These are phyloP conservation scores for Macquaria australasica DNA, from an alignment of 2,113 vertebrate species.

Conservation along the genomic window DNA sequence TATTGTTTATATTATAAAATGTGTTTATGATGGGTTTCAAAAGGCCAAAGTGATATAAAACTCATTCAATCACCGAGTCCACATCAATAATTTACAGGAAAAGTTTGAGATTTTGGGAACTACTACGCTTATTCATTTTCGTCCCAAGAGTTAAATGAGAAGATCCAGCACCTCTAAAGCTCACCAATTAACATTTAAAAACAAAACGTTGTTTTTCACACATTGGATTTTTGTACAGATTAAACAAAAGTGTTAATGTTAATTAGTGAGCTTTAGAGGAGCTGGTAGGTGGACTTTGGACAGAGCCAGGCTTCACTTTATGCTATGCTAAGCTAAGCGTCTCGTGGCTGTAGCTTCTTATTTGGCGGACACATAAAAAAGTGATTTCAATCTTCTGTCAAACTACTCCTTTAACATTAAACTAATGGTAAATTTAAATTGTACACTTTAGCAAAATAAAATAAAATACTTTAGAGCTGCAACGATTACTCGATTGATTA, in stretches of 20 bases:
- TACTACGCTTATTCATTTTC: not conserved
- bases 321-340: not conserved
- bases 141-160: not conserved
- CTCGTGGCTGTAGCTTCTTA: not conserved
- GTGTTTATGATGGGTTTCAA: not conserved
- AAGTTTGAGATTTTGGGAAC: not conserved
- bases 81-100: not conserved
- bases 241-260: not conserved
- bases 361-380: rapidly evolving
- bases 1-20: not conserved
- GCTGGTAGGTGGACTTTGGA: not conserved
- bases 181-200: not conserved
- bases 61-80: not conserved
- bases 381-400: not conserved
- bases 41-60: not conserved
- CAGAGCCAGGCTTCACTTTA: not conserved
- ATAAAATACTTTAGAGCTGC: not conserved
- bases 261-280: not conserved
- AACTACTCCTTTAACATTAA: not conserved
- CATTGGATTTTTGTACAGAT: not conserved
- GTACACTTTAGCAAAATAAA: too few species aligned
- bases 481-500: too few species aligned
- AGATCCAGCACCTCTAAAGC: not conserved
- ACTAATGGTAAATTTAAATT: not conserved
- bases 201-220: not conserved